Evolutionary conservation across 2,888 invertebrate genomes (phyloP).

Genomic region (Oxyteleia sp.): DNA sequence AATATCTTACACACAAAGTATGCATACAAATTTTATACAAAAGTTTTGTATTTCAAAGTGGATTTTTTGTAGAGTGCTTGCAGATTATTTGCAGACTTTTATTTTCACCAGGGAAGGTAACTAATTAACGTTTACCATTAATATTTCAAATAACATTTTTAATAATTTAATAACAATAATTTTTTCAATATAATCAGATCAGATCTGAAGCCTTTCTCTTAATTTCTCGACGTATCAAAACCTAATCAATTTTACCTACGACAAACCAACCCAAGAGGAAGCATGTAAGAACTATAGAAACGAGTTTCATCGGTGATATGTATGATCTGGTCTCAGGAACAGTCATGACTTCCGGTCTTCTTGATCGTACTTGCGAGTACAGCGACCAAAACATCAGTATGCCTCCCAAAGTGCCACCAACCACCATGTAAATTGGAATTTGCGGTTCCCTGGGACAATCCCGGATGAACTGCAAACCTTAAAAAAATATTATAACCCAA

Average conservation of each 20-base stretch:
- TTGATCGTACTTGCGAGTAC: slow-evolving; percentile 84
- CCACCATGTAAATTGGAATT: slow-evolving; percentile 94
- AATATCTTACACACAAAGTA: too few species aligned
- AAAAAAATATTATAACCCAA: slow-evolving; percentile 41
- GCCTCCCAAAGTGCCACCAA: slow-evolving; percentile 93
- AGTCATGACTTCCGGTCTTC: slow-evolving; percentile 84
- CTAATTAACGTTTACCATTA: too few species aligned
- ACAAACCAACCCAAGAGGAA: slow-evolving; percentile 91
- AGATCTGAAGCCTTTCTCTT: too few species aligned
- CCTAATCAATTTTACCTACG: slow-evolving; percentile 38
- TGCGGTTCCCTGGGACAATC: slow-evolving; percentile 93
- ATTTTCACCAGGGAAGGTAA: too few species aligned
- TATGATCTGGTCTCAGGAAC: slow-evolving; percentile 83
- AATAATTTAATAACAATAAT: too few species aligned
- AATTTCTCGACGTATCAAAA: too few species aligned
- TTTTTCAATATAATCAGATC: too few species aligned
- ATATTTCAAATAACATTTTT: too few species aligned
- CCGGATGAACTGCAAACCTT: slow-evolving; percentile 93
- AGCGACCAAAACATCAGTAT: slow-evolving; percentile 89
- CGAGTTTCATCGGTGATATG: slow-evolving; percentile 89
- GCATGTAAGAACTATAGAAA: slow-evolving; percentile 90
- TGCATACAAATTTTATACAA: too few species aligned
- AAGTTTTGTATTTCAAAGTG: too few species aligned
- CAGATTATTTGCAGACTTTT: too few species aligned
- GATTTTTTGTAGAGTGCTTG: too few species aligned